phyloP scores from a whole-genome alignment of 2,888 invertebrate genomes.

The Zelleria hepariella region DNA sequence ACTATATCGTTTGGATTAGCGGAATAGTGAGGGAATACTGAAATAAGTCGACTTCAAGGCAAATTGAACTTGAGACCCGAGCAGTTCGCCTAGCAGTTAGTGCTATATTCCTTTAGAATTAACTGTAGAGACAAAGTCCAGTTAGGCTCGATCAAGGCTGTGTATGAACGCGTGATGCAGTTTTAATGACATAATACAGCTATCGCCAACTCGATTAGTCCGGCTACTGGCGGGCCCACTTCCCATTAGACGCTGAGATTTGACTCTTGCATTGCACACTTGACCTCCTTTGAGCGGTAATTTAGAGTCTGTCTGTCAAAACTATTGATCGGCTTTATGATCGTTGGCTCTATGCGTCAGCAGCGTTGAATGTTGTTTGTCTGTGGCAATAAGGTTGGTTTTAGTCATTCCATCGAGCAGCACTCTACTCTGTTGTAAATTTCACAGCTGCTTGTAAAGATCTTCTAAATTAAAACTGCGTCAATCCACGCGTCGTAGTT shows the following conservation, averaged over 20 bases:
- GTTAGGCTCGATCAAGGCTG: constrained; percentile 29
- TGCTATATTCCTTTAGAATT: constrained; percentile 2
- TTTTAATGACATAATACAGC: constrained; percentile 65
- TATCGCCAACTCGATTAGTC: constrained; percentile 62
- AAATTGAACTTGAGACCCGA: neutral
- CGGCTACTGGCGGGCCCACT: constrained; percentile 34
- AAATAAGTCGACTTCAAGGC: neutral
- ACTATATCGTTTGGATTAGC: constrained; percentile 13
- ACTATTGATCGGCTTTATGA: no score
- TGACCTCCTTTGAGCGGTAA: neutral
- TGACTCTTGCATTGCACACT: neutral
- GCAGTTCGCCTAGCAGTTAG: neutral
- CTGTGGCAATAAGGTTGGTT: no score
- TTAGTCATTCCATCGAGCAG: no score
- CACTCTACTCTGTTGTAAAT: no score
- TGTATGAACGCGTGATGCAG: constrained; percentile 52
- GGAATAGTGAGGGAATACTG: constrained; percentile 18
- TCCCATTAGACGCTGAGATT: neutral
- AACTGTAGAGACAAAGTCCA: constrained; percentile 39
- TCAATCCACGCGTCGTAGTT: no score
- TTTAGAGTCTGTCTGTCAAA: no score
- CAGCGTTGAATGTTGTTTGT: no score
- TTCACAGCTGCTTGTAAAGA: no score
- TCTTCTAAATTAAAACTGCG: no score
- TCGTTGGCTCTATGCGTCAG: no score